Evolutionary conservation across 30 jellyfish, hydroid and myxozoan species (phyloP), one percentile per base, ranked within the genome.

Genomic region (Aurelia aurita complex sp. Pacific): DNA sequence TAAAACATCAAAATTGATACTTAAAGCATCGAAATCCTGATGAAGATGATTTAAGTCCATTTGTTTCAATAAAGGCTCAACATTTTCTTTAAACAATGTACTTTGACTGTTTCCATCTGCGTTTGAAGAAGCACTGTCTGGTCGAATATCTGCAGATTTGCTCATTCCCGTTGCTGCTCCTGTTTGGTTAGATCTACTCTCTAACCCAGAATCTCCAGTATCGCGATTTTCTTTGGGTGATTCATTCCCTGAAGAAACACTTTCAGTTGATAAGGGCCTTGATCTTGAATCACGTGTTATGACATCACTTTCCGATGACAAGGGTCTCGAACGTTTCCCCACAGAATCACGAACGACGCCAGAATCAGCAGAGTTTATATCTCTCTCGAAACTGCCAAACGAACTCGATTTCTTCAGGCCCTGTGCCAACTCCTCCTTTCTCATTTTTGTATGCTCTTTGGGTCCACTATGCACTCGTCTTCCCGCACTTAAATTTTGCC

Each of bases 391-490:
- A 16, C 72, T 67, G 3, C 88, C 85, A 59, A 75, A 70, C n/a
- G 95, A 86, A 64, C 66, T 76, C 40, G 78, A 77, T 69, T 77
- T 86, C 63, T 79, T 76, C 29, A 86, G 84, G 10, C 75, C 78
- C 19, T 35, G 33, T 0, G 60, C 14, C 15, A 38, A 19, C 2
- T 69, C 89, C n/a, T 4, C 34, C 15, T 52, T 69, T 23, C 95
- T 62, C 40, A 67, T 50, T n/a, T 57, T 76, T 1, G 96, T 16
- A 43, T 96, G 89, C 53, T 91, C 98, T 77, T 91, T 91, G 3
- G 98, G 98, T 10, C 98, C 98, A 81, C 98, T 91, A 64, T 91
- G 94, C 55, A 81, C 94, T 19, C 98, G 73, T 23, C 98, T 74
- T 63, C 74, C 96, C 2, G 52, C 57, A 18, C n/a, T 68, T 1